phyloP scores from a whole-genome alignment of 2,113 vertebrate genomes.

The Syngnathus typhle region DNA sequence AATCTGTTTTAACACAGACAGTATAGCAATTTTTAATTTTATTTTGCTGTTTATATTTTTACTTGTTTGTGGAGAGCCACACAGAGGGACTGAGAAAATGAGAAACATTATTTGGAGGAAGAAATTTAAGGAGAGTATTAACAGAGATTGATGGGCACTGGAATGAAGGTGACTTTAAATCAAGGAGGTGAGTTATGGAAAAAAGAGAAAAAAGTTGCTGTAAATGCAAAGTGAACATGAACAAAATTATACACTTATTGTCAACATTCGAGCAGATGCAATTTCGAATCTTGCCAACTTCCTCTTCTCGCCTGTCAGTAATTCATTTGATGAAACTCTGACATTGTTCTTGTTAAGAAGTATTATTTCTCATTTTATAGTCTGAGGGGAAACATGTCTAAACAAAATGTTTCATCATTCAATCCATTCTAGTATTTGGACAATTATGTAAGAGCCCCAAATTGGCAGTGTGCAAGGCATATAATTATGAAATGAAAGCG shows the following conservation, averaged over 20 bases:
- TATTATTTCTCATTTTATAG: constrained; percentile 5
- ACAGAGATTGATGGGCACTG: constrained; percentile 62
- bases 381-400: constrained; percentile 17
- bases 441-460: constrained; percentile 32
- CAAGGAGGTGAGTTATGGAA: constrained; percentile 15
- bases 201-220: constrained; percentile 26
- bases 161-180: constrained; percentile 68
- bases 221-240: constrained; percentile 21
- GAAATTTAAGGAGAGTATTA: constrained; percentile 16
- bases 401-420: constrained; percentile 17
- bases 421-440: constrained; percentile 35
- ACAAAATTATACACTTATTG: neutral
- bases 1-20: no score
- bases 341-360: neutral
- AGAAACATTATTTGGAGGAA: constrained; percentile 1
- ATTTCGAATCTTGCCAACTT: neutral
- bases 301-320: no score
- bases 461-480: constrained; percentile 38
- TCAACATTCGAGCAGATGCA: neutral
- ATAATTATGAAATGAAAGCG: constrained; percentile 52
- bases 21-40: neutral
- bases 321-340: neutral
- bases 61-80: neutral
- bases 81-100: neutral
- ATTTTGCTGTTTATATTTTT: neutral